Evolutionary conservation across 2,888 invertebrate genomes (phyloP), one percentile per base, ranked within the genome.

Genomic region (Drosophila limbata): DNA sequence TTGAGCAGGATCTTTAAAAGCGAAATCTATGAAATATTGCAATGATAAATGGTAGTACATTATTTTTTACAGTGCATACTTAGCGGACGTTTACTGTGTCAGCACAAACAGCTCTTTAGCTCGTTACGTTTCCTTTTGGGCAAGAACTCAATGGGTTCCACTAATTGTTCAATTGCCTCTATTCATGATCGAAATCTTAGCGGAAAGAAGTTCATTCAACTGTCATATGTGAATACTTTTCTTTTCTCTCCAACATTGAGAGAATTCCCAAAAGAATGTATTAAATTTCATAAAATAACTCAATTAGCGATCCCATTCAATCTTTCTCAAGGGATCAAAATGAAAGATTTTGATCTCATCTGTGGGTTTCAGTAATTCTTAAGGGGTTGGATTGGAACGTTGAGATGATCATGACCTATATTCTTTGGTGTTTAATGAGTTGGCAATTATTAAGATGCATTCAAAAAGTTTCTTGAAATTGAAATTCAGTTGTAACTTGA

Each of bases 141-240:
- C 11, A 31, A 53, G 40, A 42, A n/a, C 42, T 44, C n/a, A 55
- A 55, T 55, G 55, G 19, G 33, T 33, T 44, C 25, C 25, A 19
- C 61, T 52, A 61, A 61, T 61, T 61, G 52, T 35, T 52, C 42
- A 52, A 60, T 60, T 51, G 51, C 39, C 42, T 21, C 31, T 31
- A 39, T 28, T 42, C 45, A 35, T 15, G 44, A 56, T 56, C 25
- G 28, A 47, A 19, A 39, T 57, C 35, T 19, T 37, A 28, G 37
- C 19, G 10, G 9, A 40, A 8, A 17, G 48, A 17, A 48, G 59
- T 59, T 59, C 59, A 48, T 59, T 59, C 44, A 59, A 59, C 59
- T 59, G 47, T 28, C 17, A 15, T 37, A 28, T 39, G 37, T 28
- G 37, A 19, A 45, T 47, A 59, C 59, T 48, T 48, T 59, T 59